Evolutionary conservation across 2,888 invertebrate genomes (phyloP).

Genomic region (Lobophora halterata): DNA sequence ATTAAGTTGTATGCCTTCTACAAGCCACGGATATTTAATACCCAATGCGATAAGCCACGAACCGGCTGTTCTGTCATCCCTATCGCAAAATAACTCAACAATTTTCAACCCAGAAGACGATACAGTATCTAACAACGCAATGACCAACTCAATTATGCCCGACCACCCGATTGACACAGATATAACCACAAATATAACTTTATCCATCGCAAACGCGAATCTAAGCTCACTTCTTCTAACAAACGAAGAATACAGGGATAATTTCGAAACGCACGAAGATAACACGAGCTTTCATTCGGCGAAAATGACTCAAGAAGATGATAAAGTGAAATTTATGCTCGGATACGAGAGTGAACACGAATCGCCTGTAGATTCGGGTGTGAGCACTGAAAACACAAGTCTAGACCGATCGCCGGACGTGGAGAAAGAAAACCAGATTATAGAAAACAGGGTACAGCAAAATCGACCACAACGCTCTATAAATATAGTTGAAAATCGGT

Average conservation of each 20-base stretch:
- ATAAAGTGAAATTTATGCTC: constrained; percentile 69
- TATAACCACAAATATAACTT: constrained; percentile 69
- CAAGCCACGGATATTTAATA: constrained; percentile 83
- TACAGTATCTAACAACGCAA: constrained; percentile 43
- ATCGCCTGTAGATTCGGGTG: constrained; percentile 83
- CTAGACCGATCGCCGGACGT: constrained; percentile 83
- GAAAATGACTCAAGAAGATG: constrained; percentile 56
- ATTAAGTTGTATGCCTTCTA: constrained; percentile 80
- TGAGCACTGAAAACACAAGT: constrained; percentile 87
- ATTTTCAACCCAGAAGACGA: constrained; percentile 70
- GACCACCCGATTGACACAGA: constrained; percentile 63
- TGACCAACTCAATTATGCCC: constrained; percentile 59
- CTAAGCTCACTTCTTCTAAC: constrained; percentile 80
- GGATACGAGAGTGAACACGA: constrained; percentile 76
- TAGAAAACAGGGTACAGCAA: constrained; percentile 71
- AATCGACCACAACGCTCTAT: too few species aligned
- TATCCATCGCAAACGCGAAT: constrained; percentile 83
- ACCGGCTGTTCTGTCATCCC: constrained; percentile 74
- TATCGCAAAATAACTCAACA: constrained; percentile 73
- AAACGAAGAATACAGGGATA: constrained; percentile 67
- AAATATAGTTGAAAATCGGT: too few species aligned
- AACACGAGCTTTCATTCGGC: constrained; percentile 63
- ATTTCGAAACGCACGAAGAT: constrained; percentile 54
- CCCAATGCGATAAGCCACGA: constrained; percentile 82
- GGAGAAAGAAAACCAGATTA: constrained; percentile 68